Conservation (phyloP, 2,888 invertebrate genomes). For the Hirtodrosophila cameraria region DNA sequence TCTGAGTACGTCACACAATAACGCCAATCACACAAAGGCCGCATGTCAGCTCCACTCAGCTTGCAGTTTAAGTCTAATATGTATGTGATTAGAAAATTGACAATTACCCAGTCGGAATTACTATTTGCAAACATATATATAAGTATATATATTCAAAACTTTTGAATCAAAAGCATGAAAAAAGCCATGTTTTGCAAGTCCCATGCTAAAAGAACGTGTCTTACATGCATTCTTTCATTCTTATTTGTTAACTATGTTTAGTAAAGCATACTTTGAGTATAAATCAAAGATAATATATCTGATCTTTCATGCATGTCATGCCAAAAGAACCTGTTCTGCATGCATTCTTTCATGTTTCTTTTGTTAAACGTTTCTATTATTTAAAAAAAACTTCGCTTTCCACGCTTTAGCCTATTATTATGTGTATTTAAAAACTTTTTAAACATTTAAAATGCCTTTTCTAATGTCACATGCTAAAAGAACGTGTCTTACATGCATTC, state of each 20-base stretch:
- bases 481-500: slow-evolving; percentile 3
- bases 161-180: too few species aligned
- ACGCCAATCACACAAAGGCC: slow-evolving; percentile 60
- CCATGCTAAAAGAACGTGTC: background rate
- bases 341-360: slow-evolving; percentile 1
- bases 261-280: too few species aligned
- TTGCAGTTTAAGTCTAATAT: slow-evolving; percentile 19
- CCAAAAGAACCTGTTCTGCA: background rate
- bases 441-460: too few species aligned
- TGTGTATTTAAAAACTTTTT: too few species aligned
- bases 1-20: slow-evolving; percentile 40
- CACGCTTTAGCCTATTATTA: too few species aligned
- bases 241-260: too few species aligned
- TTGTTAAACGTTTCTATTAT: background rate
- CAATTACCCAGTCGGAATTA: slow-evolving; percentile 2
- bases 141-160: too few species aligned
- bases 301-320: background rate
- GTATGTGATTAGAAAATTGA: slow-evolving; percentile 29
- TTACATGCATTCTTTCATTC: too few species aligned
- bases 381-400: background rate
- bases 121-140: too few species aligned
- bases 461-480: slow-evolving; percentile 1
- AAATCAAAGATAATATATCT: too few species aligned
- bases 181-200: background rate
- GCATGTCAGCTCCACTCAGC: slow-evolving; percentile 48